Evolutionary conservation across 64 coral and sea anemone species (phyloP).

Genomic region (Dendrophyllia cribrosa): DNA sequence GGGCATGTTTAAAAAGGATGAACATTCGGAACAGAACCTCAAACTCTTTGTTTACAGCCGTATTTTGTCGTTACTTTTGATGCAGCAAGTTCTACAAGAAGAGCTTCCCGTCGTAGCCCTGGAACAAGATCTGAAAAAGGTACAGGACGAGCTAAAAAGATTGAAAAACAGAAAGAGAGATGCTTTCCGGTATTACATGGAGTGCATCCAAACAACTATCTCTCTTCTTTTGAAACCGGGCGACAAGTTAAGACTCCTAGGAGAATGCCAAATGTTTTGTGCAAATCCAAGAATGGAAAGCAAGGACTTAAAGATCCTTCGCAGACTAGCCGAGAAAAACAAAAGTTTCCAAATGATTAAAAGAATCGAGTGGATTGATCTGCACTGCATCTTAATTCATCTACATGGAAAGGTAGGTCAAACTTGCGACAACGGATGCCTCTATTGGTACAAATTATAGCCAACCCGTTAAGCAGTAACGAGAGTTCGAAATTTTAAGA

Average conservation of each 20-base stretch:
- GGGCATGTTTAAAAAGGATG: not conserved
- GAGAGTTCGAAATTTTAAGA: no score
- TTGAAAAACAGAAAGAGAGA: slow-evolving; percentile 15
- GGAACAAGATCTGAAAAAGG: slow-evolving; percentile 13
- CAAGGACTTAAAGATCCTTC: slow-evolving; percentile 10
- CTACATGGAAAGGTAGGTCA: slow-evolving; percentile 3
- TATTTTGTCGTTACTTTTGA: not conserved
- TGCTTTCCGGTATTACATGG: slow-evolving; percentile 2
- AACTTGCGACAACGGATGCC: not conserved
- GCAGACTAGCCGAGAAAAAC: not conserved
- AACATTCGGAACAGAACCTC: not conserved
- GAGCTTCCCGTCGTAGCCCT: not conserved
- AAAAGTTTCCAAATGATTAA: not conserved
- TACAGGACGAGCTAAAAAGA: not conserved
- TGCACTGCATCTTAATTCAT: not conserved
- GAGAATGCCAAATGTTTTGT: slow-evolving; percentile 16
- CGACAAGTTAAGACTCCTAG: not conserved
- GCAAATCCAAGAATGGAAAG: not conserved
- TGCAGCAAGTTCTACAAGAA: not conserved
- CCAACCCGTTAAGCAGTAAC: no score
- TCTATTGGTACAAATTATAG: no score
- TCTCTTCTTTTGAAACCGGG: not conserved
- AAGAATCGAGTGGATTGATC: not conserved
- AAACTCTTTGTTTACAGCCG: slow-evolving; percentile 27
- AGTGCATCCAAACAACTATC: not conserved